A percentile compares a stretch with the other conserved stretches of the same genome.
Conservation (phyloP, 2,113 vertebrate species). For the Podilymbus podiceps region DNA sequence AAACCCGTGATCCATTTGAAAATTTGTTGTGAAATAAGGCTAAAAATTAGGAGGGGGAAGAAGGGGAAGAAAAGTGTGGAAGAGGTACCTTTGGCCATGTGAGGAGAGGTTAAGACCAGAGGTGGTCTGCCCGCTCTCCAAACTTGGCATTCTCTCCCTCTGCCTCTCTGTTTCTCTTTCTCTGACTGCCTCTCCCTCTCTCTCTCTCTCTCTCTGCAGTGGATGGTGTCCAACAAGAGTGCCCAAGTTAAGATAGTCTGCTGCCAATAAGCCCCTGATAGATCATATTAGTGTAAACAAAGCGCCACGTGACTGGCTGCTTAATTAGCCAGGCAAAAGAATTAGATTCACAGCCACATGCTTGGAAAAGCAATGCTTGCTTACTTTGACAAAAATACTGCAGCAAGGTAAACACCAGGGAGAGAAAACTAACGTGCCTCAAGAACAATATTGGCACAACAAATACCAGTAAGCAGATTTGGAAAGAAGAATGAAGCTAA, state of each 20-base stretch:
- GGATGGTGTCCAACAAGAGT: background rate
- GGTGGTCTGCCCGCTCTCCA: background rate
- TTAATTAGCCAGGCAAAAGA: background rate
- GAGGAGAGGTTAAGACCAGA: background rate
- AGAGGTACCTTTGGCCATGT: background rate
- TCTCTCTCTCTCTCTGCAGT: background rate
- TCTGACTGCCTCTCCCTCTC: background rate
- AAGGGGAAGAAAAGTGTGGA: background rate
- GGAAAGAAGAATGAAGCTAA: background rate
- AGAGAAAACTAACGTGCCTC: background rate
- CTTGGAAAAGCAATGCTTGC: background rate
- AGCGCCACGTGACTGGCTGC: background rate
- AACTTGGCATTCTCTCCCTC: background rate
- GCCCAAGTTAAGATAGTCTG: background rate
- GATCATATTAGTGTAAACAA: background rate
- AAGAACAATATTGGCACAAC: background rate
- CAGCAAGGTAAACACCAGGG: background rate
- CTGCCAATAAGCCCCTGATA: background rate
- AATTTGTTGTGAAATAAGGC: background rate
- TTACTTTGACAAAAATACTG: background rate
- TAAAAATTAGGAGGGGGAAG: fast-evolving
- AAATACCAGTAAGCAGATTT: background rate
- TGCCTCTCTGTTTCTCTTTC: background rate
- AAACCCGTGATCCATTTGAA: background rate
- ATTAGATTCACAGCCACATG: background rate